Base-by-base conservation (phyloP, 2,888 invertebrate species). In the Harpalus rufipes region DNA sequence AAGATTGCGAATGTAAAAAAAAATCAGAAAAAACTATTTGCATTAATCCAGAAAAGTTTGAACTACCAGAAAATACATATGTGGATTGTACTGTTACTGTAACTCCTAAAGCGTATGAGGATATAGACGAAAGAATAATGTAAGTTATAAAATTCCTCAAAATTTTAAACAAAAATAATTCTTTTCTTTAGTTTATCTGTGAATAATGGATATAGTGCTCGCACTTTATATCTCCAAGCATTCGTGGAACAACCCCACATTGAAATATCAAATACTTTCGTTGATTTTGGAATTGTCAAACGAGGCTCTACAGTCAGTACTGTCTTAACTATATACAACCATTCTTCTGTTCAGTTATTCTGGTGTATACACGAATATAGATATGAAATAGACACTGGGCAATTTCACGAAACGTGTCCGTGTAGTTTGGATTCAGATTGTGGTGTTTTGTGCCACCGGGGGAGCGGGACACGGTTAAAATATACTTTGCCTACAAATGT, bases 41-140 rank as follows among this genome's bases (percentile, higher is more conserved):
- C 10, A 78, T 78, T n/a, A 16, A n/a, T 7, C 78, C 78, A 18
- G 8, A 14, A 21, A 58, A 58, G 12, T 78, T 78, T 78, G 58
- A 78, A n/a, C n/a, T 78, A 1, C 5, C 5, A n/a, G 58, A 12
- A 58, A 41, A 78, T 78, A 56, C 1, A 58, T 25, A 7, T 32
- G 4, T 25, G 4, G 56, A 58, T n/a, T 78, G 78, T 78, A 0
- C 21, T 7, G 8, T 78, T 8, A 56, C 21, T 7, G 7, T 78
- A 4, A 56, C 10, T 6, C 56, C 78, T 3, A 3, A 5, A 3
- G 14, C n/a, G 1, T 78, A 78, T 25, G 32, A 56, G 7, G 25
- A 78, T n/a, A 78, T 78, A 7, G 12, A 78, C 25, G 78, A 78
- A 78, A 58, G 25, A 58, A 56, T 78, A 56, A n/a, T 58, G 78